Evolutionary conservation across 2,797 vertebrate genomes (phyloP).

Genomic region (Pipistrellus kuhlii): DNA sequence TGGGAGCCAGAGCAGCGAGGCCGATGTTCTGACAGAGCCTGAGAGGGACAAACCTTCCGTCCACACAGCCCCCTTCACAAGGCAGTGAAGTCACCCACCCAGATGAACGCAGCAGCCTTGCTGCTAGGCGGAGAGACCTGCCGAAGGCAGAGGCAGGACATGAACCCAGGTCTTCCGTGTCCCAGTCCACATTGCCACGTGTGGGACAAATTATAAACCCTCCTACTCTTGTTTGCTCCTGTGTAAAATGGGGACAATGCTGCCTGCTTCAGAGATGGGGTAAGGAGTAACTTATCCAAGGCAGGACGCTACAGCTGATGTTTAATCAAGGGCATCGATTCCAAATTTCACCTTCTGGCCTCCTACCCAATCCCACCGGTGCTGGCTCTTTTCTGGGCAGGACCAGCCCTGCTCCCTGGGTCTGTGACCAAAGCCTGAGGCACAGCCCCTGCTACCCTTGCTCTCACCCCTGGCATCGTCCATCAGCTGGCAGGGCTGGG

Average conservation of each 20-base stretch:
- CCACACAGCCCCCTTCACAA: background rate
- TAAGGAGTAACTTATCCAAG: background rate
- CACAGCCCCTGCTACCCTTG: background rate
- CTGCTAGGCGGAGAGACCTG: background rate
- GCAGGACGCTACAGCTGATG: background rate
- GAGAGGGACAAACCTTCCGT: conserved; percentile 25
- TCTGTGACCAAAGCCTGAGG: background rate
- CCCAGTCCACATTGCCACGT: background rate
- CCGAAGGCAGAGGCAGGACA: background rate
- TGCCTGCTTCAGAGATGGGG: background rate
- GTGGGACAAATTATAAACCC: conserved; percentile 18
- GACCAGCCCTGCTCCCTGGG: background rate
- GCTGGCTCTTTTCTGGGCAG: background rate
- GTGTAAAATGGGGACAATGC: background rate
- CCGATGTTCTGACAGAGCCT: conserved; percentile 90
- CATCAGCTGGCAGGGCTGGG: conserved; percentile 90
- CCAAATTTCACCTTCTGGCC: background rate
- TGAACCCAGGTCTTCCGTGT: background rate
- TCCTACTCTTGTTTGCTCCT: background rate
- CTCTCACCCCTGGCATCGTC: conserved; percentile 90
- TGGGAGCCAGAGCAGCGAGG: conserved; percentile 90
- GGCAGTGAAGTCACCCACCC: background rate
- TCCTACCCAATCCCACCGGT: background rate
- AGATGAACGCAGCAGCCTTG: background rate
- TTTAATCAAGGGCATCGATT: background rate